Conservation (phyloP, 2,797 vertebrate genomes). For the Falco cherrug region DNA sequence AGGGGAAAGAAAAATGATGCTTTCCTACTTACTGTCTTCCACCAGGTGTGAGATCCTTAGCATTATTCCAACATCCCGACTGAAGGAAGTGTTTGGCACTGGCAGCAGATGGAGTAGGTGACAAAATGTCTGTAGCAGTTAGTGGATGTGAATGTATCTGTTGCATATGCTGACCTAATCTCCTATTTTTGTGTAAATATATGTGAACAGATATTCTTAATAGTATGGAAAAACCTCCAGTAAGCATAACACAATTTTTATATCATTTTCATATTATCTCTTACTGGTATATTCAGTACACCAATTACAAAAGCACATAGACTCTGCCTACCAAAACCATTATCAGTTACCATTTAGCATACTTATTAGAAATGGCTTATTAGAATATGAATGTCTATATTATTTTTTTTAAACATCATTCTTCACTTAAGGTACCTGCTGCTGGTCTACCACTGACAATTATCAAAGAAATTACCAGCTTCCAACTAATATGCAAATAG, state of each 20-base stretch:
- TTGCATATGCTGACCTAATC: background rate
- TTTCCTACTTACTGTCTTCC: background rate
- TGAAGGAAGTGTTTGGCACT: background rate
- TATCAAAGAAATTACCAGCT: background rate
- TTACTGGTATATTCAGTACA: background rate
- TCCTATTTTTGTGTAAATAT: background rate
- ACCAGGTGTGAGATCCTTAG: background rate
- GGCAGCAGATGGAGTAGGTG: background rate
- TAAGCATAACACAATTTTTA: background rate
- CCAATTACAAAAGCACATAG: background rate
- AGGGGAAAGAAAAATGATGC: rapidly evolving
- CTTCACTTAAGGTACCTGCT: background rate
- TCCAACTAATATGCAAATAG: background rate
- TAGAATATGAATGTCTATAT: background rate
- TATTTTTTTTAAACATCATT: background rate
- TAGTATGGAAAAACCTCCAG: background rate
- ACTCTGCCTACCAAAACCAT: background rate
- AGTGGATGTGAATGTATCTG: background rate
- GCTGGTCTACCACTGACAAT: background rate
- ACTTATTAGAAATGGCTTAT: background rate
- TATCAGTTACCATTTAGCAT: background rate
- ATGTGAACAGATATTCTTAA: background rate
- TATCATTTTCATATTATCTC: background rate
- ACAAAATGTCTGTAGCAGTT: background rate
- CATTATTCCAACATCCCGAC: too few species aligned